Conservation (phyloP, 2,888 invertebrate genomes). For the Zelleria hepariella region DNA sequence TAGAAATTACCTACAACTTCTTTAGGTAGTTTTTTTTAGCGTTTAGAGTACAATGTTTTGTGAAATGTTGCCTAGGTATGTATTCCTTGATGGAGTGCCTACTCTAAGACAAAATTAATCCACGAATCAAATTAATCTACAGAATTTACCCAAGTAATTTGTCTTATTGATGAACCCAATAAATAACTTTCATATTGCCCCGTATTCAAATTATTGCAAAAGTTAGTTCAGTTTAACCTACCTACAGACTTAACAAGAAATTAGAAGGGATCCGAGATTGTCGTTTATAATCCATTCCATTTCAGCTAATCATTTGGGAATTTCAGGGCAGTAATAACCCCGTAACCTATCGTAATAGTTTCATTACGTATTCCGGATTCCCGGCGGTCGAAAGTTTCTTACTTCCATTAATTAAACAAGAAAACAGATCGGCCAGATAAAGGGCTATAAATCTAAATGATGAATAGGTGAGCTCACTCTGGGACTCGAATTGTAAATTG, state of each 20-base stretch:
- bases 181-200: background rate
- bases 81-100: too few relatives aligned
- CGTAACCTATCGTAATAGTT: conserved; percentile 12
- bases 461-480: conserved; percentile 57
- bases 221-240: background rate
- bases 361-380: conserved; percentile 16
- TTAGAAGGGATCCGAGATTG: conserved; percentile 1
- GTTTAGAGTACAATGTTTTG: too few relatives aligned
- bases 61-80: too few relatives aligned
- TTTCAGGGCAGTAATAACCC: background rate
- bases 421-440: conserved; percentile 64
- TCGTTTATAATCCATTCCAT: conserved; percentile 1
- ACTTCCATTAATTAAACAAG: conserved; percentile 63
- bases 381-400: conserved; percentile 39
- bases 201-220: background rate
- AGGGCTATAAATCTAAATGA: conserved; percentile 69
- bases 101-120: background rate
- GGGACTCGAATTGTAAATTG: conserved; percentile 61
- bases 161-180: background rate
- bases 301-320: background rate
- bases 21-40: too few relatives aligned
- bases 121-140: background rate
- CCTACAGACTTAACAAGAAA: background rate
- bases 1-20: too few relatives aligned
- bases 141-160: background rate